These are phyloP conservation scores for Apis mellifera DNA, from an alignment of 1,140 invertebrate species.

Conservation along the genomic window DNA sequence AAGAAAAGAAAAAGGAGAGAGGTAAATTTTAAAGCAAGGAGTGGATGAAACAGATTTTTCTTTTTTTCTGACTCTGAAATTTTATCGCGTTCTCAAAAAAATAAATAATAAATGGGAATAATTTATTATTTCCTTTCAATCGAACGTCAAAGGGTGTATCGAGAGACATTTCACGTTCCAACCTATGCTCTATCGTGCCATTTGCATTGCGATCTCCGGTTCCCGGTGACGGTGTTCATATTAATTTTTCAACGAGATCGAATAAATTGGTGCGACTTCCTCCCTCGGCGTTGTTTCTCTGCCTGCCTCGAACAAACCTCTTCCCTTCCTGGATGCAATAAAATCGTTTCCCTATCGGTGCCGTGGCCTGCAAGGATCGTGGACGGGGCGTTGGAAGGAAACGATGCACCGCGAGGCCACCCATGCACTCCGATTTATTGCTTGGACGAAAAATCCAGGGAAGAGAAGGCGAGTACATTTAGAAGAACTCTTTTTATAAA, in stretches of 20 bases:
- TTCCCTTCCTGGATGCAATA: conserved; percentile 41
- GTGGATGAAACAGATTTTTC: too few relatives aligned
- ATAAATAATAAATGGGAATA: too few relatives aligned
- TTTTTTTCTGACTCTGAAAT: too few relatives aligned
- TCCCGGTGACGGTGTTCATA: not conserved
- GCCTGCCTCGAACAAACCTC: not conserved
- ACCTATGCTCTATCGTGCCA: not conserved
- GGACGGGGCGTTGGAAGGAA: conserved; percentile 40
- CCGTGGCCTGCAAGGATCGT: conserved; percentile 22
- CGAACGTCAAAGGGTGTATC: not conserved
- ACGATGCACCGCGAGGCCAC: conserved; percentile 44
- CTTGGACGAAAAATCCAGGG: conserved; percentile 45
- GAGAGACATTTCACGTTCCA: too few relatives aligned
- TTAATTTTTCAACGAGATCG: conserved; percentile 29
- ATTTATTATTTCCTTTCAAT: too few relatives aligned
- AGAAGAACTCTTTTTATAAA: too few relatives aligned
- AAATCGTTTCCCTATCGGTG: conserved; percentile 49
- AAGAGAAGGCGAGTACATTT: not conserved
- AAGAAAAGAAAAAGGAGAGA: too few relatives aligned
- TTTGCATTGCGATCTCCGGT: not conserved
- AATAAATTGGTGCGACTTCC: conserved; percentile 16
- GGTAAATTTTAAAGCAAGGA: too few relatives aligned
- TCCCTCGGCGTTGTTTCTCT: not conserved
- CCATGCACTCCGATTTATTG: conserved; percentile 64
- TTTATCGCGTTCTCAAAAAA: too few relatives aligned